These are phyloP conservation scores for Cirrhinus molitorella DNA, from an alignment of 2,797 vertebrate species.

Conservation along the genomic window DNA sequence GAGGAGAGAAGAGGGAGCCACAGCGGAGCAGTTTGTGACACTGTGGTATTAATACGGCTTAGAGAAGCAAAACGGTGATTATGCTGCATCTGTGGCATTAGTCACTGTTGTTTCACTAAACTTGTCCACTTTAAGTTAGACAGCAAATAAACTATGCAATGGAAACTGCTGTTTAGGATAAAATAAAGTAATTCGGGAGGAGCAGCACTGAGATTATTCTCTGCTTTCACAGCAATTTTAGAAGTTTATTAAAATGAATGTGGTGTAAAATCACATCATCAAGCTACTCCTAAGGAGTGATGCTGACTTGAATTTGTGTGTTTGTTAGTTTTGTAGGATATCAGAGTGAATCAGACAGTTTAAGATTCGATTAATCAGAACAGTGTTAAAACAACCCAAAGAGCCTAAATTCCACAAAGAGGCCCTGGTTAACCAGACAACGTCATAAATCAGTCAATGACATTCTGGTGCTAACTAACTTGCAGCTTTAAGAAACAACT, in stretches of 20 bases:
- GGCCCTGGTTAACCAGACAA: no score
- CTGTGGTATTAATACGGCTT: conserved; percentile 26
- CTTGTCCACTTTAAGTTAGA: not conserved
- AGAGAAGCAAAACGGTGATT: conserved; percentile 49
- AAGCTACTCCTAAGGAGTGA: not conserved
- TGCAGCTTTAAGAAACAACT: no score
- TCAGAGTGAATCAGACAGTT: no score
- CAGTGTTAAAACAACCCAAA: no score
- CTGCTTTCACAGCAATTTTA: not conserved
- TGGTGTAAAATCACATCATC: conserved; percentile 4
- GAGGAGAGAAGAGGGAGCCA: no score
- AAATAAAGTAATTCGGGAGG: conserved; percentile 16
- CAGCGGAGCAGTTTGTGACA: no score
- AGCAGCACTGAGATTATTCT: not conserved
- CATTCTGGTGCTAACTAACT: no score
- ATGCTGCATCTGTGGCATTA: conserved; percentile 33
- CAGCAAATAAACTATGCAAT: not conserved
- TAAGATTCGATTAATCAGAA: no score
- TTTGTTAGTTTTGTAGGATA: no score
- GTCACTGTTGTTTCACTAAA: conserved; percentile 29
- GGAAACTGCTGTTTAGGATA: conserved; percentile 6
- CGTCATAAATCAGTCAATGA: no score
- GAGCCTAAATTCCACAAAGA: no score
- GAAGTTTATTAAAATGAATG: not conserved
- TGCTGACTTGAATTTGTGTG: not conserved